Conservation (phyloP, 1,140 invertebrate genomes). For the Pomacea maculata region DNA sequence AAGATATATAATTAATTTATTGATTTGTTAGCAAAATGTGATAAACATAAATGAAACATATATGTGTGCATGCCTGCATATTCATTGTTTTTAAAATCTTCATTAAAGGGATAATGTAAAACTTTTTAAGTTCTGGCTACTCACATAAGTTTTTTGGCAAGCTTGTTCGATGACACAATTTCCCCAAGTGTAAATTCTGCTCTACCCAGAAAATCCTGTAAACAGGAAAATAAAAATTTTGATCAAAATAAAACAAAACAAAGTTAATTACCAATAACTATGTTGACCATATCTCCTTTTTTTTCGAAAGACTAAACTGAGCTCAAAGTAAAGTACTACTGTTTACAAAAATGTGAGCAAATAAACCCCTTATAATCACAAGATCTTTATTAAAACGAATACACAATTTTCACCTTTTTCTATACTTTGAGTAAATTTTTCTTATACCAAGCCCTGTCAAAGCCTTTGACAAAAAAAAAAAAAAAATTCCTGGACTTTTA, state of each 20-base stretch:
- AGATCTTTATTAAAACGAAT: no score
- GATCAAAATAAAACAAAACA: background rate
- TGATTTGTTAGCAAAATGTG: no score
- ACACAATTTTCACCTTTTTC: no score
- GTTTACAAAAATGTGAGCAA: background rate
- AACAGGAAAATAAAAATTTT: constrained; percentile 6
- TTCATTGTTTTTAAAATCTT: background rate
- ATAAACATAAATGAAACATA: background rate
- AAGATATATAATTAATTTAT: background rate
- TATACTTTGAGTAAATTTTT: no score
- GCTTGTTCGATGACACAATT: constrained; percentile 65
- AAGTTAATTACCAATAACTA: background rate
- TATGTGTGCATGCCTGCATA: background rate
- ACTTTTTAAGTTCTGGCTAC: constrained; percentile 7
- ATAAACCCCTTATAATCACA: background rate
- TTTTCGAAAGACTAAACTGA: no score
- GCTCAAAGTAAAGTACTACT: no score
- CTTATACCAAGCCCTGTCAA: no score
- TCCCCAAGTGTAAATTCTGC: constrained; percentile 69
- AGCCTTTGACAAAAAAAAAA: no score
- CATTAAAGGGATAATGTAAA: background rate
- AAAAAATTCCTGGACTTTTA: no score
- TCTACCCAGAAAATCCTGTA: constrained; percentile 70
- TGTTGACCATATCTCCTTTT: background rate
- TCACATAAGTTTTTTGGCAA: constrained; percentile 50